Evolutionary conservation across 2,888 invertebrate genomes (phyloP).

Genomic region (Sphaeridia pumilis): DNA sequence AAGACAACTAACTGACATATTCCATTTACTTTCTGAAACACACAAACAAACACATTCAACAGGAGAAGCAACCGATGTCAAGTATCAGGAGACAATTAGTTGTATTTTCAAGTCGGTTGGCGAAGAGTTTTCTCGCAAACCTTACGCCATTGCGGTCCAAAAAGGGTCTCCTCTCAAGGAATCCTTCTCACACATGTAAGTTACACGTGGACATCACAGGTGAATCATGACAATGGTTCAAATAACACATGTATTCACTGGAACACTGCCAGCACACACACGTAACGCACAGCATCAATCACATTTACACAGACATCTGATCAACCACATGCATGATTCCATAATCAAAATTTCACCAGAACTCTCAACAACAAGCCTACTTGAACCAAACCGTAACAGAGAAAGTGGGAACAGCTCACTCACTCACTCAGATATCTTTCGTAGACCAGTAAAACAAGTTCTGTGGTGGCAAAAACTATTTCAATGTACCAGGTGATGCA

Average conservation of each 20-base stretch:
- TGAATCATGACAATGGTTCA: too few species aligned
- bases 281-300: too few species aligned
- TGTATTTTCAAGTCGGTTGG: conserved; percentile 72
- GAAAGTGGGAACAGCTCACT: too few species aligned
- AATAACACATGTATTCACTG: too few species aligned
- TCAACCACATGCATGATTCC: too few species aligned
- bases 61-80: conserved; percentile 87
- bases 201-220: too few species aligned
- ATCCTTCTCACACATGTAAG: conserved; percentile 89
- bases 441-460: not conserved
- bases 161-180: conserved; percentile 89
- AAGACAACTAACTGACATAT: not conserved
- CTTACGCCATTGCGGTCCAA: conserved; percentile 93
- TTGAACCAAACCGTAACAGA: too few species aligned
- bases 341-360: too few species aligned
- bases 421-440: not conserved
- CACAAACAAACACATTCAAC: conserved; percentile 6
- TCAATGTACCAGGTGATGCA: conserved; percentile 57
- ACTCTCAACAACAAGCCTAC: too few species aligned
- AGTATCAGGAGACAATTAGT: conserved; percentile 63
- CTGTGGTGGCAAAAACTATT: not conserved
- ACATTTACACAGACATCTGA: too few species aligned
- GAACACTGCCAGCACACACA: too few species aligned
- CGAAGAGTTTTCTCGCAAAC: conserved; percentile 93
- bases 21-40: not conserved